Conservation (phyloP, 2,113 vertebrate genomes). For the Phainopepla nitens region DNA sequence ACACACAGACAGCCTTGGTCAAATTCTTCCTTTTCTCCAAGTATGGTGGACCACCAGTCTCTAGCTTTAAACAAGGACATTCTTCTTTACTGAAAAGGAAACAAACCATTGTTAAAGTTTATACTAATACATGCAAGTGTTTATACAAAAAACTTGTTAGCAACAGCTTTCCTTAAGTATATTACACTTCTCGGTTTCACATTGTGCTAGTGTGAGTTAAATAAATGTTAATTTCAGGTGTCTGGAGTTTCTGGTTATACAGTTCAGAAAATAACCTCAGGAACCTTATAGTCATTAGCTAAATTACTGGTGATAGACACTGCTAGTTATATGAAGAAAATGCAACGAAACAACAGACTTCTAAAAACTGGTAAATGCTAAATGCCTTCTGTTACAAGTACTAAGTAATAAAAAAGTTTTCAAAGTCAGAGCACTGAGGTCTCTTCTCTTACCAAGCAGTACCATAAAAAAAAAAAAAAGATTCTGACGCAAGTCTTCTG, state of each 20-base stretch:
- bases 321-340: not conserved
- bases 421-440: not conserved
- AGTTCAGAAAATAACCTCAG: not conserved
- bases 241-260: not conserved
- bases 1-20: conserved; percentile 94
- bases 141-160: not conserved
- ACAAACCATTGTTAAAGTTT: not conserved
- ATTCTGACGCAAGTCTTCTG: not conserved
- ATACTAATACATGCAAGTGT: not conserved
- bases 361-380: not conserved
- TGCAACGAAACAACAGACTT: rapidly evolving
- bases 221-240: not conserved
- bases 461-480: rapidly evolving
- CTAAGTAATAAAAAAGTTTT: not conserved
- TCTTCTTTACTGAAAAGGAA: conserved; percentile 64
- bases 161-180: not conserved
- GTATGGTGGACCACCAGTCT: conserved; percentile 90
- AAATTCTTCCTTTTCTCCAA: conserved; percentile 94
- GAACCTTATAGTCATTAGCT: not conserved
- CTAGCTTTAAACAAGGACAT: conserved; percentile 99
- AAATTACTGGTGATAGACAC: not conserved
- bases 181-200: not conserved
- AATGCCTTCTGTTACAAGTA: not conserved
- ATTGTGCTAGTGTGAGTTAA: not conserved
- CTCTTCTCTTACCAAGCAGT: not conserved